These are phyloP conservation scores for Gadus chalcogrammus DNA, from an alignment of 2,113 vertebrate species.

Conservation along the genomic window DNA sequence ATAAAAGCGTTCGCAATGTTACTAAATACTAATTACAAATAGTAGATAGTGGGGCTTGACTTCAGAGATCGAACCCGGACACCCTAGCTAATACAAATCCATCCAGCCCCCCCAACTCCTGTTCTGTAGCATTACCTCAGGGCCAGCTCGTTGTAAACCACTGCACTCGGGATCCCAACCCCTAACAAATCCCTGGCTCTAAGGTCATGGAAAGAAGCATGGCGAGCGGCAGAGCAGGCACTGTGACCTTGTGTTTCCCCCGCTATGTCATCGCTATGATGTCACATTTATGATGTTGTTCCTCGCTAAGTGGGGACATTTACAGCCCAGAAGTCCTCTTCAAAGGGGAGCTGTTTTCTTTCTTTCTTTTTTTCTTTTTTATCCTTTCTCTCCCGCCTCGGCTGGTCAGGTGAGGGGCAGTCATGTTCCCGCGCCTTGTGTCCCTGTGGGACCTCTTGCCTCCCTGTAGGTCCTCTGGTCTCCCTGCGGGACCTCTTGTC, in stretches of 20 bases:
- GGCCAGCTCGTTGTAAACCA: too few species aligned
- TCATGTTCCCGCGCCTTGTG: conserved; percentile 58
- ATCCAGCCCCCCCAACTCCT: too few species aligned
- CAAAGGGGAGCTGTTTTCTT: conserved; percentile 61
- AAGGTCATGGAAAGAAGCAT: conserved; percentile 62
- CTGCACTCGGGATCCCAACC: too few species aligned
- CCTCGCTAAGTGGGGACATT: conserved; percentile 61
- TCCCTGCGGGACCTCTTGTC: too few species aligned
- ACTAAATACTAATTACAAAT: conserved; percentile 43
- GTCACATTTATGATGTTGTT: conserved; percentile 56
- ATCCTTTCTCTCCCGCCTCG: conserved; percentile 29
- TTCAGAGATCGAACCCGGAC: too few species aligned
- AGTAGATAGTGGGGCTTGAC: too few species aligned
- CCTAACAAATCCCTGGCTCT: conserved; percentile 23
- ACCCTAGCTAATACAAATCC: too few species aligned
- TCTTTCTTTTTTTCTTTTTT: conserved; percentile 23
- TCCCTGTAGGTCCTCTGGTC: too few species aligned
- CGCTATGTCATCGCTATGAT: conserved; percentile 51
- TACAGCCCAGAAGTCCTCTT: conserved; percentile 42
- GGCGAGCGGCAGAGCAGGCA: conserved; percentile 46
- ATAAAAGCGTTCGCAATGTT: conserved; percentile 20
- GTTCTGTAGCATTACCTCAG: too few species aligned
- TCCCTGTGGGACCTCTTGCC: conserved; percentile 36
- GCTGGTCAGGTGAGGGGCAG: conserved; percentile 40
- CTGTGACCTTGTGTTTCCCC: conserved; percentile 38